Percentiles rank a stretch among this genome's conserved stretches.
These are phyloP conservation scores for Wiebesia pumilae DNA, from an alignment of 1,140 invertebrate genomes.

Conservation along the genomic window DNA sequence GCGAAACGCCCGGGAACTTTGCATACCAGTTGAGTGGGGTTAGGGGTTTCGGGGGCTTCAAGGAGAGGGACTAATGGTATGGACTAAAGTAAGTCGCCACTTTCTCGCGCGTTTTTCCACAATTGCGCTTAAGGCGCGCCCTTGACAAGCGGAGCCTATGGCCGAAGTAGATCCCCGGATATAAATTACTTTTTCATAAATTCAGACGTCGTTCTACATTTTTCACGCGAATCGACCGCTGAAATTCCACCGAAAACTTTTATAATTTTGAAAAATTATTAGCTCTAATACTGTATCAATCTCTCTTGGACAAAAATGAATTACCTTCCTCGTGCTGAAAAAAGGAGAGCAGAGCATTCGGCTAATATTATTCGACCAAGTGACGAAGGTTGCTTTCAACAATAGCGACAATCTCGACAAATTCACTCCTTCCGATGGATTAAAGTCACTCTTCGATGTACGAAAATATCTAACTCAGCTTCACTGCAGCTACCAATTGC, in stretches of 20 bases:
- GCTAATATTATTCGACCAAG: too few species aligned
- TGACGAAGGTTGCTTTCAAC: not conserved
- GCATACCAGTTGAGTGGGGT: not conserved
- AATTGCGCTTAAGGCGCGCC: not conserved
- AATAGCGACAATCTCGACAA: not conserved
- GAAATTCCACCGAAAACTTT: conserved; percentile 4
- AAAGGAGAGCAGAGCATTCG: not conserved
- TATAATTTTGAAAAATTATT: conserved; percentile 22
- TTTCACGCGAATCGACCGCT: not conserved
- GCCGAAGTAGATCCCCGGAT: not conserved
- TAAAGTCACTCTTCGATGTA: too few species aligned
- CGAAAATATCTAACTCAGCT: too few species aligned
- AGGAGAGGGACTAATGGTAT: conserved; percentile 4
- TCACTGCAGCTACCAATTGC: too few species aligned
- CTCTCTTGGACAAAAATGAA: not conserved
- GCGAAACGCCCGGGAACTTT: not conserved
- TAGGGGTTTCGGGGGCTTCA: not conserved
- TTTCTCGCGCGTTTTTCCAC: not conserved
- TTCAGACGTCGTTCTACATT: not conserved
- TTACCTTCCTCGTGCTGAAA: not conserved
- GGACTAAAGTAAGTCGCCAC: not conserved
- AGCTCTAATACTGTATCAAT: not conserved
- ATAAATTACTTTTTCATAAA: conserved; percentile 31
- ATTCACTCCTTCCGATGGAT: too few species aligned
- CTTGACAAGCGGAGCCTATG: not conserved